phyloP scores from a whole-genome alignment of 2,797 vertebrate species.

The Myiothlypis chrysogaster region DNA sequence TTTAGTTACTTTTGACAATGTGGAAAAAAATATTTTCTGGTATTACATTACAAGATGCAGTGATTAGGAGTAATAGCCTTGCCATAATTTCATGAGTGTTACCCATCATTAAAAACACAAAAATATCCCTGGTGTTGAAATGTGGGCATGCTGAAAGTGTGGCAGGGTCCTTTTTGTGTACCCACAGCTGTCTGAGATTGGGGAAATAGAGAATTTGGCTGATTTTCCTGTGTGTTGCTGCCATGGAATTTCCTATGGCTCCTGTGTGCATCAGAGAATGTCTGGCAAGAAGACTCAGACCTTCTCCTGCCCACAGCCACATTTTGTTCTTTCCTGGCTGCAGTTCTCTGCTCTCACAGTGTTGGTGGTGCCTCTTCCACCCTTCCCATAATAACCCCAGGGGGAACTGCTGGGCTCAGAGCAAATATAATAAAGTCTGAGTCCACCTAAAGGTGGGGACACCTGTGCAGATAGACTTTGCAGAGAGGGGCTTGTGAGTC shows the following conservation, averaged over 20 bases:
- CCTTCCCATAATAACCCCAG: accelerated
- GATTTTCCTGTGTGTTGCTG: neutral
- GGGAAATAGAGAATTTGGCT: neutral
- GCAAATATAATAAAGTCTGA: too few species aligned
- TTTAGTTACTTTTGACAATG: neutral
- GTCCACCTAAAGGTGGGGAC: neutral
- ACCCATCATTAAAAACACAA: neutral
- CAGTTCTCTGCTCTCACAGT: neutral
- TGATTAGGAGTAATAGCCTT: neutral
- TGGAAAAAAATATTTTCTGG: neutral
- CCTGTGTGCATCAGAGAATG: neutral
- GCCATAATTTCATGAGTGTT: neutral
- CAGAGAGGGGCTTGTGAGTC: neutral
- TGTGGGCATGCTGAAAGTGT: neutral
- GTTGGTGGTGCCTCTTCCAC: neutral
- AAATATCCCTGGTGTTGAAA: neutral
- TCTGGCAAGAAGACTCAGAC: neutral
- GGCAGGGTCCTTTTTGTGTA: neutral
- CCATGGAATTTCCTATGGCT: neutral
- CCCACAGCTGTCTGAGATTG: neutral
- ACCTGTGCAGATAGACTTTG: accelerated
- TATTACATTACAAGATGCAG: neutral
- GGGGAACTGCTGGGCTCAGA: neutral
- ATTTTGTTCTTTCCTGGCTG: neutral
- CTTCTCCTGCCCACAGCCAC: neutral